Percentiles rank a stretch among this genome's conserved stretches.
Conservation (phyloP, 2,113 vertebrate genomes). For the Epinephelus fuscoguttatus region DNA sequence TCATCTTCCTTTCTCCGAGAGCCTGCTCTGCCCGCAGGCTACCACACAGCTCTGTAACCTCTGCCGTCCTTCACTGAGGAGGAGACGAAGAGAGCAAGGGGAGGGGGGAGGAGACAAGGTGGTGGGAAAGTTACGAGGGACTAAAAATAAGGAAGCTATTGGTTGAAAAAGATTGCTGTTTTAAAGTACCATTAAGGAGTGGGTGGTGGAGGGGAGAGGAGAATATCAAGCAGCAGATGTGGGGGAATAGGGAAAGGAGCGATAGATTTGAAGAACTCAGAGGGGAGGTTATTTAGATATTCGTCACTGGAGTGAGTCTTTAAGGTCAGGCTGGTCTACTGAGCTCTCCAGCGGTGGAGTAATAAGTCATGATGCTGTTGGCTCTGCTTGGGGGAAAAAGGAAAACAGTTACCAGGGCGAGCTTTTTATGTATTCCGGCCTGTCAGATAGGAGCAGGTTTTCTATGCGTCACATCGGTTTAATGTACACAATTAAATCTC, state of each 20-base stretch:
- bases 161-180: constrained; percentile 7
- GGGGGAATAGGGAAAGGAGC: background rate
- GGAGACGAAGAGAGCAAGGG: background rate
- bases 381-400: background rate
- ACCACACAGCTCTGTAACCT: constrained; percentile 44
- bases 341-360: constrained; percentile 26
- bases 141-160: background rate
- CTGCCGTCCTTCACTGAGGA: constrained; percentile 50
- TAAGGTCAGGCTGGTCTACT: constrained; percentile 54
- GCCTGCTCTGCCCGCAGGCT: constrained; percentile 44
- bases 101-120: background rate
- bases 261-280: constrained; percentile 37
- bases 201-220: background rate
- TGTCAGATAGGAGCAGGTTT: constrained; percentile 12
- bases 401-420: background rate
- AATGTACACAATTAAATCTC: constrained; percentile 6
- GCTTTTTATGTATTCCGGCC: constrained; percentile 2
- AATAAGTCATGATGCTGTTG: constrained; percentile 45
- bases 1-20: constrained; percentile 15
- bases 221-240: constrained; percentile 33
- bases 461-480: background rate
- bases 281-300: constrained; percentile 55
- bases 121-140: constrained; percentile 8
- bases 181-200: constrained; percentile 6
- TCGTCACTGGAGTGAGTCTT: constrained; percentile 57